A percentile compares a stretch with the other conserved stretches of the same genome.
phyloP scores from a whole-genome alignment of 2,888 invertebrate species.

The Nesidiocoris tenuis region DNA sequence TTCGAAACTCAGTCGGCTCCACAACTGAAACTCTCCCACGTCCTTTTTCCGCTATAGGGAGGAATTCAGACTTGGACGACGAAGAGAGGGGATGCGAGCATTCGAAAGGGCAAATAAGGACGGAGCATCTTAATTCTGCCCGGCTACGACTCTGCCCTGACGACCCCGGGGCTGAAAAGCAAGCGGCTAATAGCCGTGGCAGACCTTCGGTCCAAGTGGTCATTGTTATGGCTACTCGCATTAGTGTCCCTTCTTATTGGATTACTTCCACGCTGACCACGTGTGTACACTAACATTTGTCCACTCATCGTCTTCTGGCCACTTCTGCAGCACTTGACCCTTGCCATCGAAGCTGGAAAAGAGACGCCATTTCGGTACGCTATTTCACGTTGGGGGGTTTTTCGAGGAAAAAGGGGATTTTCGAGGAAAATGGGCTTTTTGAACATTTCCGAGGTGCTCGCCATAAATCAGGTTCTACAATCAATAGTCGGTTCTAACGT shows the following conservation, averaged over 20 bases:
- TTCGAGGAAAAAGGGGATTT: too few species aligned
- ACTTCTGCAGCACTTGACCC: not conserved
- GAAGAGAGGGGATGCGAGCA: too few species aligned
- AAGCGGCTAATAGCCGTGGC: not conserved
- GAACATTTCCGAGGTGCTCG: too few species aligned
- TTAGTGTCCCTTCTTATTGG: conserved; percentile 1
- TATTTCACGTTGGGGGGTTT: too few species aligned
- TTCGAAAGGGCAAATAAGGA: too few species aligned
- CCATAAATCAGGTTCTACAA: too few species aligned
- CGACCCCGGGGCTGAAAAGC: not conserved
- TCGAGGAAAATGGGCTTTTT: too few species aligned
- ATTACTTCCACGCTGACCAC: not conserved
- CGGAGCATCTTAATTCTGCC: not conserved
- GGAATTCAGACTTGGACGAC: too few species aligned
- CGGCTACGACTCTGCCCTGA: not conserved
- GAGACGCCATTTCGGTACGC: not conserved
- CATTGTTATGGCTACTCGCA: conserved; percentile 11
- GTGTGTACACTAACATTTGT: not conserved
- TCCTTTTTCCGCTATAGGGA: too few species aligned
- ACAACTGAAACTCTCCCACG: too few species aligned
- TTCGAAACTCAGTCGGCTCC: too few species aligned
- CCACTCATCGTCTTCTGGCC: not conserved
- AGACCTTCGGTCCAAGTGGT: not conserved
- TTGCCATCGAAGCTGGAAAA: not conserved
- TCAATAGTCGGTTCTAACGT: too few species aligned